Evolutionary conservation across 2,113 vertebrate species (phyloP).

Genomic region (Mustelus asterias): DNA sequence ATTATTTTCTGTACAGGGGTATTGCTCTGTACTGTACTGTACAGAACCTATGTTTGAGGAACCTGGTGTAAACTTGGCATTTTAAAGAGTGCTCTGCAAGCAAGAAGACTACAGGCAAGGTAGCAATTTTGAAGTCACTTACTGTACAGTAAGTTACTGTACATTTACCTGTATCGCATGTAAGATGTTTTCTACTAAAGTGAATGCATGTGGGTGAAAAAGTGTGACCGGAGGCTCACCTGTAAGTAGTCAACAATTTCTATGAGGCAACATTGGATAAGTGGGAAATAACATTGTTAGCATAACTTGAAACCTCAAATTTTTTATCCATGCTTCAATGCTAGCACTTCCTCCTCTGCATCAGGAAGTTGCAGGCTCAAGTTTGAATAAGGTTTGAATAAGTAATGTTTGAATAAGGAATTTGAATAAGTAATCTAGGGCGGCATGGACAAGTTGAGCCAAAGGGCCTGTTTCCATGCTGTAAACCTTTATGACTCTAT

Average conservation of each 20-base stretch:
- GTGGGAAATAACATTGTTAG: not conserved
- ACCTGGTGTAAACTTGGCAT: too few species aligned
- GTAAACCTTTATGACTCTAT: too few species aligned
- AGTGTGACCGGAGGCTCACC: not conserved
- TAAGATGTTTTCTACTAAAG: not conserved
- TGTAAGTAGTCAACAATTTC: not conserved
- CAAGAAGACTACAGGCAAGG: too few species aligned
- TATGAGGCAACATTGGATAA: not conserved
- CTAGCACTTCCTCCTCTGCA: not conserved
- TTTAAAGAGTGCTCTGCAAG: too few species aligned
- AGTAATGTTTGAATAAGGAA: not conserved
- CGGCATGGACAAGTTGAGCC: too few species aligned
- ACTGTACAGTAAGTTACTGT: too few species aligned
- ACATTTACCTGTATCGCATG: not conserved
- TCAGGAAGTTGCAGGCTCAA: not conserved
- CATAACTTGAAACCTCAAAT: not conserved
- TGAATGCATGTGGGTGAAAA: not conserved
- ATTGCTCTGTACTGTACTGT: too few species aligned
- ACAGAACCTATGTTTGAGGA: too few species aligned
- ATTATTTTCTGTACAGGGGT: too few species aligned
- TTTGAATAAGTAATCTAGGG: not conserved
- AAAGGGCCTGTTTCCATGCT: too few species aligned
- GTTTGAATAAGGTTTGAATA: too few species aligned
- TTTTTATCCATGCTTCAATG: not conserved
- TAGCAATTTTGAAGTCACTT: too few species aligned